phyloP scores from a whole-genome alignment of 2,113 vertebrate species.

The human (Homo sapiens) region DNA sequence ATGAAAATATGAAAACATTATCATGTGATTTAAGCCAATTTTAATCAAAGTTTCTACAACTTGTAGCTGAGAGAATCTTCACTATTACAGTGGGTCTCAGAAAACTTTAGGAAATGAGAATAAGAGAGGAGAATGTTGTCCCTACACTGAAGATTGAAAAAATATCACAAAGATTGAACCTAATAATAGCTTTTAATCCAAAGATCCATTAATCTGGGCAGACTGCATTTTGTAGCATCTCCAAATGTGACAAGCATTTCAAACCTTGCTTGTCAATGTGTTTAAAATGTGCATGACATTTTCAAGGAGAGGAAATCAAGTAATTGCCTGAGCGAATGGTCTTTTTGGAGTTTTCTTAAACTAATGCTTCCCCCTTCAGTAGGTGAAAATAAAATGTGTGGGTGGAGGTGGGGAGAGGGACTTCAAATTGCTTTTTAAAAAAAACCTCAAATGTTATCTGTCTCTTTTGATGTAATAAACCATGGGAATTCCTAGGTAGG shows the following conservation, averaged over 20 bases:
- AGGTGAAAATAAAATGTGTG: constrained; percentile 21
- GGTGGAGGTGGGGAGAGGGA: not conserved
- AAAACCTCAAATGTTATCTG: not conserved
- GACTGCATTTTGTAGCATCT: constrained; percentile 54
- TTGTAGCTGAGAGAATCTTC: not conserved
- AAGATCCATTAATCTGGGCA: constrained; percentile 41
- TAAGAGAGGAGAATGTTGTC: not conserved
- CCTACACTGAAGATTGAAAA: not conserved
- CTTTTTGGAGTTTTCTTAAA: constrained; percentile 34
- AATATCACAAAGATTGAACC: not conserved
- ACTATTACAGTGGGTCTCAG: not conserved
- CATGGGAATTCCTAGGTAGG: not conserved
- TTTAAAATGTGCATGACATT: constrained; percentile 63
- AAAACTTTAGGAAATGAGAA: not conserved
- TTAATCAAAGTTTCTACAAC: not conserved
- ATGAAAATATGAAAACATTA: constrained; percentile 3
- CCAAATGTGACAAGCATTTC: constrained; percentile 58
- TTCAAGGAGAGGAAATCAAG: constrained; percentile 60
- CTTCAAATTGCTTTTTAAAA: constrained; percentile 8
- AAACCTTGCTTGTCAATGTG: constrained; percentile 57
- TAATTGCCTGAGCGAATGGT: constrained; percentile 48
- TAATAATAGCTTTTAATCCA: constrained; percentile 65
- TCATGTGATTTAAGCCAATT: not conserved
- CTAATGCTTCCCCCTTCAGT: not conserved
- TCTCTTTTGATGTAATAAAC: constrained; percentile 2